Conservation (phyloP, 2,888 invertebrate species). For the Sinhomidia bicolor region DNA sequence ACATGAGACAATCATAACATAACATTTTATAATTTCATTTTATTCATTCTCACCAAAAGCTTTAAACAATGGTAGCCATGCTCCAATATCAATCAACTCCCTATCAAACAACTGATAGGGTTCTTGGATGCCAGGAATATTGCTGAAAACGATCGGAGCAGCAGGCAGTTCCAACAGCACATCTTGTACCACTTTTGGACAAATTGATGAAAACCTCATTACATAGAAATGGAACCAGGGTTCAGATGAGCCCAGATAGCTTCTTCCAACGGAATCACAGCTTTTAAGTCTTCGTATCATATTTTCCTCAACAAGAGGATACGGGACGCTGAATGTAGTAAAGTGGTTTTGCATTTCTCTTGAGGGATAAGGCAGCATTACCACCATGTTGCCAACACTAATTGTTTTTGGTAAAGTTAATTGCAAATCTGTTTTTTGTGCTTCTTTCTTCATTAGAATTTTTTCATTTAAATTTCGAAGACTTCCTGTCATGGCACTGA, state of each 20-base stretch:
- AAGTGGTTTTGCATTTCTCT: slow-evolving; percentile 76
- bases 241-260: slow-evolving; percentile 70
- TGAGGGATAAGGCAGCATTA: slow-evolving; percentile 76
- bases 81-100: slow-evolving; percentile 73
- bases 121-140: slow-evolving; percentile 76
- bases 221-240: slow-evolving; percentile 77
- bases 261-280: slow-evolving; percentile 58
- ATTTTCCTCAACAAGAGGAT: slow-evolving; percentile 72
- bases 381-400: slow-evolving; percentile 75
- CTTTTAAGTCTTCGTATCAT: slow-evolving; percentile 64
- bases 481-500: slow-evolving; percentile 71
- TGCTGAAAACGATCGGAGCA: slow-evolving; percentile 76
- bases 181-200: slow-evolving; percentile 73
- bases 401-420: slow-evolving; percentile 18
- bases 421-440: background rate
- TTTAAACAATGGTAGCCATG: slow-evolving; percentile 77
- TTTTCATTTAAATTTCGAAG: slow-evolving; percentile 63
- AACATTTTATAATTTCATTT: background rate
- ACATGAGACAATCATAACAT: background rate
- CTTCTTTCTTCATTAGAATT: slow-evolving; percentile 13
- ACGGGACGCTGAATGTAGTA: slow-evolving; percentile 76
- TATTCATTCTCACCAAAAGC: slow-evolving; percentile 67
- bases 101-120: slow-evolving; percentile 73
- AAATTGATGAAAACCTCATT: slow-evolving; percentile 74
- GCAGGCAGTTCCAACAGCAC: slow-evolving; percentile 72